Conservation (phyloP, 2,888 invertebrate genomes). For the Rhogogaster chlorosoma region DNA sequence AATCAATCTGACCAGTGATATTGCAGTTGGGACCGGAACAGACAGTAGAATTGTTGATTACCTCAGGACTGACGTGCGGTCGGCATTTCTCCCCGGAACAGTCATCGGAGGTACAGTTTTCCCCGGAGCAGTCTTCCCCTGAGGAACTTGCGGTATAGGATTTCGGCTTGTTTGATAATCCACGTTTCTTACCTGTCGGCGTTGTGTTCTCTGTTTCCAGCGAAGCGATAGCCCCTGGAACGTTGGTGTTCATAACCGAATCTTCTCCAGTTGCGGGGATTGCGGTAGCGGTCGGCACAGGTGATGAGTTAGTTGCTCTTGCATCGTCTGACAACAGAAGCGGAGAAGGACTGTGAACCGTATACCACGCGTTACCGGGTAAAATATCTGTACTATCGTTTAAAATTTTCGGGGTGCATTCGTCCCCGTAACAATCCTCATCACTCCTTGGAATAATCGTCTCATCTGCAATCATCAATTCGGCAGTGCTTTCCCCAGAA, state of each 20-base stretch:
- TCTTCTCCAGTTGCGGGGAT: background rate
- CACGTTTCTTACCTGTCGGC: background rate
- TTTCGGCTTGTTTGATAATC: background rate
- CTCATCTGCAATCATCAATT: background rate
- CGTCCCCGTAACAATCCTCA: background rate
- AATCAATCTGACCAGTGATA: background rate
- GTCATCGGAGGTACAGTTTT: constrained; percentile 20
- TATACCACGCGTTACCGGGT: background rate
- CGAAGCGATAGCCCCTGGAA: background rate
- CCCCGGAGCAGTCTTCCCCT: background rate
- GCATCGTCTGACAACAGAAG: no score
- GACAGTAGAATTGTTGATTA: background rate
- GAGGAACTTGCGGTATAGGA: background rate
- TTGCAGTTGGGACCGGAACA: constrained; percentile 26
- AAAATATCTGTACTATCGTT: background rate
- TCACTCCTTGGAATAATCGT: background rate
- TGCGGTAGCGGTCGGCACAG: background rate
- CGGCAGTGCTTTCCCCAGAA: background rate
- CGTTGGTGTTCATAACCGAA: background rate
- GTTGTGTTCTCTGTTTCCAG: background rate
- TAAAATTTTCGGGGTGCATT: background rate
- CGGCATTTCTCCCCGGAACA: background rate
- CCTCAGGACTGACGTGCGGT: background rate
- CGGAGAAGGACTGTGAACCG: background rate
- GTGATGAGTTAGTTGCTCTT: background rate